Conservation (phyloP, 2,888 invertebrate species). For the Drosophila flavopinicola region DNA sequence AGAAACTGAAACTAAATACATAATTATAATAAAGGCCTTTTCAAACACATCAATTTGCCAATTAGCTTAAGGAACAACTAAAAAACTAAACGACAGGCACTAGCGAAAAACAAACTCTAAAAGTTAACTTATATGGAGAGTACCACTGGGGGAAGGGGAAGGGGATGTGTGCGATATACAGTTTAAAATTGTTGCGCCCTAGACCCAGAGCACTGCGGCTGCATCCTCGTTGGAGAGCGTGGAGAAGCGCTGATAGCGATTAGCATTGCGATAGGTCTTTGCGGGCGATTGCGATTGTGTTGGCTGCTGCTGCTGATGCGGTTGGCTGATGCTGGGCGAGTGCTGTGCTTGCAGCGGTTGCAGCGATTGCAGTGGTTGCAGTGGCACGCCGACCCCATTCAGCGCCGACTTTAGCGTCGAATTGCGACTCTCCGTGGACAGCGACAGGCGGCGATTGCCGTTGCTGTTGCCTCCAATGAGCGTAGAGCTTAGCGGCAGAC, state of each 20-base stretch:
- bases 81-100: conserved; percentile 54
- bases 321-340: conserved; percentile 28
- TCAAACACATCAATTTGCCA: conserved; percentile 17
- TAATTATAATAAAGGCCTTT: conserved; percentile 20
- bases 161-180: not conserved
- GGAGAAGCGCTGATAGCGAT: conserved; percentile 82
- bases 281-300: conserved; percentile 61
- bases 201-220: conserved; percentile 82
- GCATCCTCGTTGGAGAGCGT: conserved; percentile 83
- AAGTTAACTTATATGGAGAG: conserved; percentile 15
- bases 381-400: conserved; percentile 80
- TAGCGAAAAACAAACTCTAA: conserved; percentile 32
- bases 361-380: conserved; percentile 33
- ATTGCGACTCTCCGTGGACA: conserved; percentile 79
- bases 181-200: conserved; percentile 9
- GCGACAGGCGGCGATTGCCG: conserved; percentile 49
- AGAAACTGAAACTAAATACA: conserved; percentile 28
- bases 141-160: not conserved
- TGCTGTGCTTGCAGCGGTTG: conserved; percentile 1
- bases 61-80: conserved; percentile 33
- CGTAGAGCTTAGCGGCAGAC: conserved; percentile 86
- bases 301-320: conserved; percentile 15
- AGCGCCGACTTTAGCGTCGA: conserved; percentile 81
- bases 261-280: conserved; percentile 80
- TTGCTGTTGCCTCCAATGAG: conserved; percentile 44